Conservation (phyloP, 1,140 invertebrate genomes). For the Drosophila equinoxialis region DNA sequence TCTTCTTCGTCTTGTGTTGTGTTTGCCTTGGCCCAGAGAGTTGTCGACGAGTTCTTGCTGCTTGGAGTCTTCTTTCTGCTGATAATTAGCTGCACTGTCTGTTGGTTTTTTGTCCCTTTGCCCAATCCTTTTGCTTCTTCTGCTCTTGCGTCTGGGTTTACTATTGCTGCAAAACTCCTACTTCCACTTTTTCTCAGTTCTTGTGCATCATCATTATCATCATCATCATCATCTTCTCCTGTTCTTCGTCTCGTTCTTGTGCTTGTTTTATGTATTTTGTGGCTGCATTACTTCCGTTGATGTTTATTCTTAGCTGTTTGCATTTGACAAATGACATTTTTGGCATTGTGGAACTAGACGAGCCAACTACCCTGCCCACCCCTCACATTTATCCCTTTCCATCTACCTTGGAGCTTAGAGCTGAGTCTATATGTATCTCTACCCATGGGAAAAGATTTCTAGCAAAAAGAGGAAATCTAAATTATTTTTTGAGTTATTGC, state of each 20-base stretch:
- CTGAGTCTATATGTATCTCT: background rate
- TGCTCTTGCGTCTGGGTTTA: slow-evolving; percentile 25
- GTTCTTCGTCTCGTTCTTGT: slow-evolving; percentile 37
- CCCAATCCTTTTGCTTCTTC: slow-evolving; percentile 27
- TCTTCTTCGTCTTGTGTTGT: slow-evolving; percentile 29
- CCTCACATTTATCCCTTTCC: background rate
- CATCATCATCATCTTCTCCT: background rate
- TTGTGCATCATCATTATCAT: background rate
- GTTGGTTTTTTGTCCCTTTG: slow-evolving; percentile 55
- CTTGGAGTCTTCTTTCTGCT: slow-evolving; percentile 43
- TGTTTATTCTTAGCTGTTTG: slow-evolving; percentile 80
- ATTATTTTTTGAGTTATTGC: slow-evolving; percentile 78
- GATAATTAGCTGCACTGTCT: slow-evolving; percentile 78
- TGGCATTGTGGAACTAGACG: slow-evolving; percentile 63
- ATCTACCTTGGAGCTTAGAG: background rate
- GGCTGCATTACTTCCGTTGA: slow-evolving; percentile 79
- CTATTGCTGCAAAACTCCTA: slow-evolving; percentile 1
- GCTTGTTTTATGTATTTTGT: slow-evolving; percentile 79
- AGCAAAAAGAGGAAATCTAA: slow-evolving; percentile 61
- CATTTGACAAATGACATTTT: slow-evolving; percentile 81
- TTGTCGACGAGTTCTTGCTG: slow-evolving; percentile 59
- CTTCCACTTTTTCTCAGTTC: background rate
- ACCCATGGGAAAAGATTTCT: slow-evolving; percentile 4
- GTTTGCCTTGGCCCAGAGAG: slow-evolving; percentile 60
- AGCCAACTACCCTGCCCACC: slow-evolving; percentile 33